phyloP scores from a whole-genome alignment of 2,113 vertebrate species.

The Sterna hirundo region DNA sequence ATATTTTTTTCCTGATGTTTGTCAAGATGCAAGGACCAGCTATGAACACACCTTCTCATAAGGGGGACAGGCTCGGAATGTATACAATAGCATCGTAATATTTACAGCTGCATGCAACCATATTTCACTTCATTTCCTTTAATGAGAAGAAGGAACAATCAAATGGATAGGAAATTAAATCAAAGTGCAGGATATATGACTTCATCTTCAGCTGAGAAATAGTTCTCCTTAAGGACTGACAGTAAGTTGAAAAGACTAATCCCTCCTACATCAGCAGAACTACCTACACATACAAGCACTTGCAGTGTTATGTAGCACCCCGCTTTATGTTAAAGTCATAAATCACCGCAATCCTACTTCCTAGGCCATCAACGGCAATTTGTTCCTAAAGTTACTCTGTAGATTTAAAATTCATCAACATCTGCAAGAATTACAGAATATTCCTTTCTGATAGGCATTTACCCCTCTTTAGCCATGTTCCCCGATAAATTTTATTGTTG shows the following conservation, averaged over 20 bases:
- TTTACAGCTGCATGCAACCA: not conserved
- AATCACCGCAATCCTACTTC: not conserved
- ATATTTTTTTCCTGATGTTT: not conserved
- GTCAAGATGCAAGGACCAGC: not conserved
- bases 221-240: not conserved
- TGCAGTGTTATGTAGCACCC: not conserved
- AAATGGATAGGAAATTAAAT: not conserved
- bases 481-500: not conserved
- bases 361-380: not conserved
- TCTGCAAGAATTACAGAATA: not conserved
- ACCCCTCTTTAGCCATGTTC: not conserved
- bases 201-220: not conserved
- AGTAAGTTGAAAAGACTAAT: not conserved
- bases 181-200: not conserved
- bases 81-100: not conserved
- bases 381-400: not conserved
- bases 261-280: not conserved
- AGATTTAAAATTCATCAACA: slow-evolving; percentile 3
- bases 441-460: not conserved
- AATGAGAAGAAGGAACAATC: not conserved
- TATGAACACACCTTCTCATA: not conserved
- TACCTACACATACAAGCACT: not conserved
- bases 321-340: not conserved
- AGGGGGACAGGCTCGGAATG: not conserved
- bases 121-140: not conserved